phyloP scores from a whole-genome alignment of 2,888 invertebrate genomes.

The Teleiodes luculella region DNA sequence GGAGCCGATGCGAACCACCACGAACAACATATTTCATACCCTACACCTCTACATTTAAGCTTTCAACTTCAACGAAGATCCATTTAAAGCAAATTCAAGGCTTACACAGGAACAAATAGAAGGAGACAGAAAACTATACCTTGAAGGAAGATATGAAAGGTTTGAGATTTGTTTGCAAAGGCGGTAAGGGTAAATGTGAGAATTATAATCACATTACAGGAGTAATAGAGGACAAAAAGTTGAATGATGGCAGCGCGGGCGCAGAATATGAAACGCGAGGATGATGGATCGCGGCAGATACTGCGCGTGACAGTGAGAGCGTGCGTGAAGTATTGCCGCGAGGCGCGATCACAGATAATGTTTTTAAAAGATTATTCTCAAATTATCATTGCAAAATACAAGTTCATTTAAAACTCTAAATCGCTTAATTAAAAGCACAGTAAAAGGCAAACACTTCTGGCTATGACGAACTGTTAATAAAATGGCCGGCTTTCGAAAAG shows the following conservation, averaged over 20 bases:
- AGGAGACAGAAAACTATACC: not conserved
- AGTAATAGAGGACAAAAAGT: constrained; percentile 62
- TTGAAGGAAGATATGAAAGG: not conserved
- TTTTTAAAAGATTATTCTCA: not conserved
- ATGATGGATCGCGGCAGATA: not conserved
- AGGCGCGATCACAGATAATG: not conserved
- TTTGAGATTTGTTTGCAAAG: not conserved
- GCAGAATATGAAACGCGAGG: constrained; percentile 48
- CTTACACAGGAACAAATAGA: not conserved
- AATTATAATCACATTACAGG: constrained; percentile 67
- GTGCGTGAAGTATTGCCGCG: not conserved
- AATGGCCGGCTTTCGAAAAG: no score
- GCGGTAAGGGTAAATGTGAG: constrained; percentile 30
- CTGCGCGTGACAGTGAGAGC: constrained; percentile 2
- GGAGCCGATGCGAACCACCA: constrained; percentile 46
- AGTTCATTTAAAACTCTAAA: no score
- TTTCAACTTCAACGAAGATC: constrained; percentile 23
- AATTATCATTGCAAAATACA: not conserved
- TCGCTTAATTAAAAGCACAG: no score
- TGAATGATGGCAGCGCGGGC: constrained; percentile 48
- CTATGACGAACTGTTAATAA: no score
- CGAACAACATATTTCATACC: not conserved
- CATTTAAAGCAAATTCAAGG: not conserved
- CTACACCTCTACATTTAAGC: constrained; percentile 27
- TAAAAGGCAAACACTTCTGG: no score